These are phyloP conservation scores for Antennarius striatus DNA, from an alignment of 2,113 vertebrate species.

Conservation along the genomic window DNA sequence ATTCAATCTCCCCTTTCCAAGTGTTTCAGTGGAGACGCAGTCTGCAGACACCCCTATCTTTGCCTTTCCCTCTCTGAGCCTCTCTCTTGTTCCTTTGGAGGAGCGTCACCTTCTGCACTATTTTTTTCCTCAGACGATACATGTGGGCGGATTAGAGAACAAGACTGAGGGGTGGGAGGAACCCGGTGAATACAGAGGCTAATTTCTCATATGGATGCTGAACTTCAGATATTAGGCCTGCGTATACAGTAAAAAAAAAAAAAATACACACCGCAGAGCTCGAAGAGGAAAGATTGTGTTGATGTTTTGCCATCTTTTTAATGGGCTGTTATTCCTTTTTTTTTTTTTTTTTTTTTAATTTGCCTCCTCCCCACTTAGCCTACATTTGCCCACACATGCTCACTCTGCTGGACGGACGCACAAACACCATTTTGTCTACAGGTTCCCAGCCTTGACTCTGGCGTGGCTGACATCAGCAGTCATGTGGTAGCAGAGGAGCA, in stretches of 20 bases:
- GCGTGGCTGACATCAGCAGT: slow-evolving; percentile 63
- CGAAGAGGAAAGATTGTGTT: background rate
- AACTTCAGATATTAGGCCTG: slow-evolving; percentile 52
- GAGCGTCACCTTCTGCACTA: slow-evolving; percentile 77
- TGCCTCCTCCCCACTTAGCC: slow-evolving; percentile 18
- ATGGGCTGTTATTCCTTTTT: background rate
- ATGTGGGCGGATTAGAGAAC: slow-evolving; percentile 79
- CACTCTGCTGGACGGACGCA: slow-evolving; percentile 56
- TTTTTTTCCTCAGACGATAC: slow-evolving; percentile 73
- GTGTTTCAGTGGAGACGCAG: slow-evolving; percentile 73
- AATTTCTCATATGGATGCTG: slow-evolving; percentile 58
- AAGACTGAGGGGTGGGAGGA: slow-evolving; percentile 71
- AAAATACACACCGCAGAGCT: background rate
- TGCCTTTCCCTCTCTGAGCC: slow-evolving; percentile 57
- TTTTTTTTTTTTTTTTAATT: background rate
- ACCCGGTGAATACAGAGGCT: slow-evolving; percentile 64
- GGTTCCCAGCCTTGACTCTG: slow-evolving; percentile 60
- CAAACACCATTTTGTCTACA: slow-evolving; percentile 76
- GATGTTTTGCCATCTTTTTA: slow-evolving; percentile 39
- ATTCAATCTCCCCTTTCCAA: slow-evolving; percentile 67
- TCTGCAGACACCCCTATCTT: slow-evolving; percentile 67
- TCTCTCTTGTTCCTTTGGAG: slow-evolving; percentile 66
- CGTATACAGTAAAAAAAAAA: slow-evolving; percentile 18
- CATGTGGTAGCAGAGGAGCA: slow-evolving; percentile 60
- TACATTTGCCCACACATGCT: slow-evolving; percentile 35